A percentile compares a stretch with the other conserved stretches of the same genome.
Evolutionary conservation across 2,113 vertebrate genomes (phyloP).

Genomic region (Lepus timidus): DNA sequence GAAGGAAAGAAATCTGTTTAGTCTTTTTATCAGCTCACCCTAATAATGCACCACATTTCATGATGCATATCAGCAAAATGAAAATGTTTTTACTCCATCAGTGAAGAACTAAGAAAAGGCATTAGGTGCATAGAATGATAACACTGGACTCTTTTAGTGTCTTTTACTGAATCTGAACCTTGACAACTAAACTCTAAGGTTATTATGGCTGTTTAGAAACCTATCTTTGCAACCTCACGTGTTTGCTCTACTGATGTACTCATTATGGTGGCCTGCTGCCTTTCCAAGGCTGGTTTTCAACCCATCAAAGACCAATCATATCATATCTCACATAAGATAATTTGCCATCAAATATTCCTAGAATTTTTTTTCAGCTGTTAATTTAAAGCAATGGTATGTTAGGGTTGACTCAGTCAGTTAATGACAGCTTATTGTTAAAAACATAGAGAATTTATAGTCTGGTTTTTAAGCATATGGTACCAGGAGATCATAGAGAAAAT

Average conservation of each 20-base stretch:
- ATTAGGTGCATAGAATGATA: not conserved
- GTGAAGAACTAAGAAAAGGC: not conserved
- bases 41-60: not conserved
- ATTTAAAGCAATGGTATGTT: not conserved
- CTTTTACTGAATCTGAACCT: slow-evolving; percentile 23
- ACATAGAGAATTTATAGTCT: not conserved
- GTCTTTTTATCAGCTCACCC: not conserved
- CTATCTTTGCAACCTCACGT: not conserved
- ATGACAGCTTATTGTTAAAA: not conserved
- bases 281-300: not conserved
- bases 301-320: not conserved
- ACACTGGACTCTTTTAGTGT: not conserved
- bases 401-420: not conserved
- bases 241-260: not conserved
- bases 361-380: not conserved
- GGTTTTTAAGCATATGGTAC: not conserved
- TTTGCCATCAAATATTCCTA: not conserved
- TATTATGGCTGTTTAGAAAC: not conserved
- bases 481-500: not conserved
- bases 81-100: slow-evolving; percentile 30
- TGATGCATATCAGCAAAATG: not conserved
- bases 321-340: not conserved
- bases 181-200: not conserved
- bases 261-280: not conserved
- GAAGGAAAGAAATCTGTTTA: not conserved